Base-by-base conservation (phyloP, 2,113 vertebrate genomes). In the Lipophrys pholis region DNA sequence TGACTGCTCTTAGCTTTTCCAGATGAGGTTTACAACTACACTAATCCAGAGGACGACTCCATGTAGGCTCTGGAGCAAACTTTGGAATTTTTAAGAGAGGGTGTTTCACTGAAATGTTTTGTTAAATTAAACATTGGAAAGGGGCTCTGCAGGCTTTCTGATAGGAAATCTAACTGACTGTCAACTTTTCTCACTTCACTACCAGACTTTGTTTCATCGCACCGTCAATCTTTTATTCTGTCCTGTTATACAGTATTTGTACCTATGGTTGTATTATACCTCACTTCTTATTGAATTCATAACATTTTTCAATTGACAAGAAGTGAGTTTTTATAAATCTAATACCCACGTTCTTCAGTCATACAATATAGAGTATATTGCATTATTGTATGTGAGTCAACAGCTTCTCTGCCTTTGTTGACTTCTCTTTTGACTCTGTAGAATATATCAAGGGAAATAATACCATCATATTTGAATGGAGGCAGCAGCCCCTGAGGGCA, bases 401-500 rank as follows among this genome's bases (percentile, higher is more conserved):
- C 59, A 72, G 39, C 62, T 55, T 59, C 10, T 6, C 30, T 16
- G 60, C 57, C 82, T 69, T 67, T 12, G 36, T 70, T 50, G 54
- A 58, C 67, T 69, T 15, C 55, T 12, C 36, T 57, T 73, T 53
- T 74, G 68, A 80, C 62, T 11, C 56, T 78, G 80, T 48, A 63
- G 62, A 73, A 40, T 67, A 69, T 46, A 52, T 46, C 78, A 0
- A 66, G 84, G 85, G 86, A 90, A 88, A 90, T 85, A 83, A 87
- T 76, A 56, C 67, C 54, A 70, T 80, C 75, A 87, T 80, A 87
- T 65, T 78, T 60, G 64, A 74, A 83, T 50, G 69, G 78, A 46
- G 70, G 42, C 72, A 65, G 78, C 53, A 68, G 65, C 86, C 87
- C 81, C 55, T 56, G 82, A 80, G 86, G 82, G 60, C 12, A 78